A percentile compares a stretch with the other conserved stretches of the same genome.
Evolutionary conservation across 2,797 vertebrate species (phyloP).

Genomic region (Enteromius anoplus): DNA sequence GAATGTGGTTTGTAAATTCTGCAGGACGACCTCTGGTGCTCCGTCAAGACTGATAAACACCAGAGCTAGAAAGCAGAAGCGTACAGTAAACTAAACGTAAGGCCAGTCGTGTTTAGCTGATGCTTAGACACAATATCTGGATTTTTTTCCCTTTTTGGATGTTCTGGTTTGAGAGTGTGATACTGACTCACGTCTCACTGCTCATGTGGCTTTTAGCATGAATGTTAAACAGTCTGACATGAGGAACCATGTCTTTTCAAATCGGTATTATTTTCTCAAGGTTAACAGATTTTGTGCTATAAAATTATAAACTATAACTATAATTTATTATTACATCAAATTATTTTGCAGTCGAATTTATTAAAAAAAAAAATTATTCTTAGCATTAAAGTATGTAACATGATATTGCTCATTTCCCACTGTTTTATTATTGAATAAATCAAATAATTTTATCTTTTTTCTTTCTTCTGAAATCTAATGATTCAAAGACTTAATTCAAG

Average conservation of each 20-base stretch:
- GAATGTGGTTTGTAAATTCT: not conserved
- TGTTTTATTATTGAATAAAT: not conserved
- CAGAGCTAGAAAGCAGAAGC: slow-evolving; percentile 6
- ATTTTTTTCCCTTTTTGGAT: not conserved
- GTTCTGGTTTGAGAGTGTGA: not conserved
- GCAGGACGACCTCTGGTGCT: not conserved
- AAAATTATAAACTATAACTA: too few species aligned
- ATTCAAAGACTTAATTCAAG: not conserved
- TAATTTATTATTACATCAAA: not conserved
- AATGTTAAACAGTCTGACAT: not conserved
- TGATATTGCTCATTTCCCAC: not conserved
- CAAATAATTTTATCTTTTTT: not conserved
- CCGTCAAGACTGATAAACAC: not conserved
- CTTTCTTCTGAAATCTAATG: not conserved
- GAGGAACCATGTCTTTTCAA: not conserved
- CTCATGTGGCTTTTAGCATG: not conserved
- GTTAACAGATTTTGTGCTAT: not conserved
- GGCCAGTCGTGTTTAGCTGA: not conserved
- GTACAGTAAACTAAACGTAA: slow-evolving; percentile 11
- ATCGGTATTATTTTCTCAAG: not conserved
- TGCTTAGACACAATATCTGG: not conserved
- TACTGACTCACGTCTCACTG: not conserved
- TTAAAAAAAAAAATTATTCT: not conserved
- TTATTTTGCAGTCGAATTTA: not conserved
- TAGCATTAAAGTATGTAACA: not conserved